Base-by-base conservation (phyloP, 2,797 vertebrate species). In the Florisuga fusca region DNA sequence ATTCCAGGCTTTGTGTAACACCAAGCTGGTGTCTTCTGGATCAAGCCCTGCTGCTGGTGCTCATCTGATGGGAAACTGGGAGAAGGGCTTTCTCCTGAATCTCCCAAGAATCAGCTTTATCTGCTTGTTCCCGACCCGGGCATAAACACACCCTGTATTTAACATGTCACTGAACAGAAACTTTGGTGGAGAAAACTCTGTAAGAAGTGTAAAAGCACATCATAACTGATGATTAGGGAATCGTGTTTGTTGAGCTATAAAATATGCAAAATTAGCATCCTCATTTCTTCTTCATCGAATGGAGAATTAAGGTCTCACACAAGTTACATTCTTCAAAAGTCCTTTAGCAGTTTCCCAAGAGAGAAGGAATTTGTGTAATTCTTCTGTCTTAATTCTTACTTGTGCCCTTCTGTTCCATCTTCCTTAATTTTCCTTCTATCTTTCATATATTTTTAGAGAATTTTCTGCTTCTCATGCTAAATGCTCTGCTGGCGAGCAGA, bases 121-220 rank as follows among this genome's bases (percentile, higher is more conserved):
- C 75, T 16, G 29, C 78, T 57, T 38, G 43, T 53, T 89, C 64
- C 61, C 53, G 27, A 7, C 59, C 18, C 80, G 67, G 85, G 64
- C 58, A 8, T 8, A 63, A 87, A 62, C 51, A 33, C 54, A 59
- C 23, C 27, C 53, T 8, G 1, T 33, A 20, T 17, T 67, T 23
- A 21, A 62, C 7, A 0, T 48, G 45, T 62, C 6, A 2, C 63
- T 57, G 84, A 67, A 59, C 0, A 1, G 78, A 31, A 36, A 34
- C 22, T 72, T 59, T n/a, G 57, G 78, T 59, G 53, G 63, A 71
- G 66, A 72, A 72, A 53, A 31, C 45, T 53, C 10, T 15, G 51
- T 62, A 61, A 75, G 46, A 88, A n/a, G 25, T 5, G 9, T 7
- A 14, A 87, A 72, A 54, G 26, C 22, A 11, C 34, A 4, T 64